Evolutionary conservation across 1,140 invertebrate species (phyloP).

Genomic region (Drosophila teissieri): DNA sequence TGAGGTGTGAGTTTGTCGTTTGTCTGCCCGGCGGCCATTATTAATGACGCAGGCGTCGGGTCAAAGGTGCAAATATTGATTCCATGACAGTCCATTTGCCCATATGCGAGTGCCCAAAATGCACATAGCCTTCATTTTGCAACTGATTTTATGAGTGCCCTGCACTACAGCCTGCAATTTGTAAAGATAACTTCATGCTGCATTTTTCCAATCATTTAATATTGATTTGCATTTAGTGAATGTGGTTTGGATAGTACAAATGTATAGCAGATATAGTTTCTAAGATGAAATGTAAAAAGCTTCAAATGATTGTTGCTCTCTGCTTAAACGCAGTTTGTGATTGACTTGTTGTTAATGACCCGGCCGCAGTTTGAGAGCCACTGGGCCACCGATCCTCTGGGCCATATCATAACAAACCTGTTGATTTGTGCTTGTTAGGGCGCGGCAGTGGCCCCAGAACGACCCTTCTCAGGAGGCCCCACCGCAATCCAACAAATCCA

Average conservation of each 20-base stretch:
- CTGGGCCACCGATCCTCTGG: slow-evolving; percentile 12
- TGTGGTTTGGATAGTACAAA: too few species aligned
- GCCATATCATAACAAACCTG: slow-evolving; percentile 77
- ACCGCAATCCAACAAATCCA: background rate
- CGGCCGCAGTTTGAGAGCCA: slow-evolving; percentile 45
- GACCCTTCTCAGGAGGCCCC: slow-evolving; percentile 36
- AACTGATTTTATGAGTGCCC: background rate
- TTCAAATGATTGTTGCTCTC: background rate
- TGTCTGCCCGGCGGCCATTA: slow-evolving; percentile 31
- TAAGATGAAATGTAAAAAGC: too few species aligned
- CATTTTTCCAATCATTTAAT: background rate
- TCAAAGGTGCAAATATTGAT: slow-evolving; percentile 52
- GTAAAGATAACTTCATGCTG: background rate
- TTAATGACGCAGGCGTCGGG: slow-evolving; percentile 44
- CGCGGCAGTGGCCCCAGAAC: slow-evolving; percentile 49
- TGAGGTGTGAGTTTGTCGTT: slow-evolving; percentile 35
- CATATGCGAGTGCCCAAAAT: background rate
- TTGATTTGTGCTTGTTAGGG: slow-evolving; percentile 76
- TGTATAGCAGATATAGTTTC: too few species aligned
- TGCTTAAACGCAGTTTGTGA: background rate
- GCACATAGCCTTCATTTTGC: background rate
- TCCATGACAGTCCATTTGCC: slow-evolving; percentile 12
- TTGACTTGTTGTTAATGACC: slow-evolving; percentile 31
- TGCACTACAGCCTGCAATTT: background rate
- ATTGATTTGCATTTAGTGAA: too few species aligned